Evolutionary conservation across 2,797 vertebrate species (phyloP), one percentile per base, ranked within the genome.

Genomic region (Syncerus caffer): DNA sequence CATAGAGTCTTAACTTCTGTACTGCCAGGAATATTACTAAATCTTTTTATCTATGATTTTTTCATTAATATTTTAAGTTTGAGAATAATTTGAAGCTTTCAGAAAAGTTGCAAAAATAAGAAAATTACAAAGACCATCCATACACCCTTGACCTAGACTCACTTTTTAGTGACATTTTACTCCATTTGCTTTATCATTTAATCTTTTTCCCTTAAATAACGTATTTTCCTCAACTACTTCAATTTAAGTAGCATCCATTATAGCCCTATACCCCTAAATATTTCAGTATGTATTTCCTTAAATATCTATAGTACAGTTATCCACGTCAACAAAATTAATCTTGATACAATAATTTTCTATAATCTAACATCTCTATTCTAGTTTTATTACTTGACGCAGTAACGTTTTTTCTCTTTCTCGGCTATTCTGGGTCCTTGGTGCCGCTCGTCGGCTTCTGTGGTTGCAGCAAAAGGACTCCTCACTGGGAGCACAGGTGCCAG

Each of bases 251-350:
- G 16, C 29, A 21, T 89, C 64, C 34, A 38, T 79, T 86, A 78
- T 71, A 91, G 38, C 27, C 64, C 31, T 91, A 83, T 92, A 83
- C 7, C 42, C 23, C 62, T 80, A 95, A 93, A 50, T 86, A n/a
- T 31, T 93, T 97, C 15, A 88, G 16, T 91, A n/a, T 89, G 6
- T 90, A 55, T 87, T 87, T 93, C 27, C 38, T 87, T 96, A 71
- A 90, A 74, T 89, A 89, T 79, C 60, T 86, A 38, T 45, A 84
- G 12, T 29, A 51, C 10, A 85, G 25, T 95, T 84, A 84, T 19
- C 57, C 90, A 90, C 45, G 38, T 95, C 19, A 90, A 34, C 60
- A 78, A 83, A 87, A 53, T 84, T 96, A 90, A 51, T 50, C 74
- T 12, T 80, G 47, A 55, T 80, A 55, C 0, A 71, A 47, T 79